phyloP scores from a whole-genome alignment of 2,888 invertebrate species.

The Lithosia quadra region DNA sequence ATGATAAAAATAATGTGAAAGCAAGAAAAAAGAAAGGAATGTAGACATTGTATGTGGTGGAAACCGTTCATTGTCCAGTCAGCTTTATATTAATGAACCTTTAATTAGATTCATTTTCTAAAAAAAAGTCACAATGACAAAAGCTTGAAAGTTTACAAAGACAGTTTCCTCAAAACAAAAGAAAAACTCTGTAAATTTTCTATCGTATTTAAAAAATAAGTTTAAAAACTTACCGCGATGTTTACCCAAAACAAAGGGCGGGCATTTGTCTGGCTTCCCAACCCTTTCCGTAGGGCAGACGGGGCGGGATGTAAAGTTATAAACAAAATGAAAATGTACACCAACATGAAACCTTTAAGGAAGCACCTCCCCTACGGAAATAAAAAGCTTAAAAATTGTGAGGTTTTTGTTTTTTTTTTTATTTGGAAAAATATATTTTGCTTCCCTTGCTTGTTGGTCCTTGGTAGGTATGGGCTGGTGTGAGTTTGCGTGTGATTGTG shows the following conservation, averaged over 20 bases:
- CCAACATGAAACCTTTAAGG: constrained; percentile 81
- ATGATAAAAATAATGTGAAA: too few species aligned
- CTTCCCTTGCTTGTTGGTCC: neutral
- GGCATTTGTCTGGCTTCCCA: constrained; percentile 74
- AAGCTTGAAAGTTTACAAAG: neutral
- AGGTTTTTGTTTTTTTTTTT: constrained; percentile 33
- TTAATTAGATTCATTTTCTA: too few species aligned
- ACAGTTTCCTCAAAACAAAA: neutral
- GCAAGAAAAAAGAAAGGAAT: neutral
- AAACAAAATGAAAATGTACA: constrained; percentile 68
- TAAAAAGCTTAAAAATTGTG: constrained; percentile 69
- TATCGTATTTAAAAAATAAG: constrained; percentile 5
- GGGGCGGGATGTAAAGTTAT: constrained; percentile 50
- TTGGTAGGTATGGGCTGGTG: neutral
- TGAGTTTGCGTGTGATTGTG: too few species aligned
- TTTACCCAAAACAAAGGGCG: constrained; percentile 31
- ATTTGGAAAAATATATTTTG: constrained; percentile 8
- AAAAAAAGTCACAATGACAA: neutral
- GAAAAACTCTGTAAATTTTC: neutral
- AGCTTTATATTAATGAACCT: too few species aligned
- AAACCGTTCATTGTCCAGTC: too few species aligned
- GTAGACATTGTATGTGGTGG: too few species aligned
- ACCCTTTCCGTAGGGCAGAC: constrained; percentile 64
- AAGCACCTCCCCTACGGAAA: constrained; percentile 77
- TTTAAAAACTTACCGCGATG: constrained; percentile 20